phyloP scores from a whole-genome alignment of 2,113 vertebrate genomes.

The Chrysemys picta region DNA sequence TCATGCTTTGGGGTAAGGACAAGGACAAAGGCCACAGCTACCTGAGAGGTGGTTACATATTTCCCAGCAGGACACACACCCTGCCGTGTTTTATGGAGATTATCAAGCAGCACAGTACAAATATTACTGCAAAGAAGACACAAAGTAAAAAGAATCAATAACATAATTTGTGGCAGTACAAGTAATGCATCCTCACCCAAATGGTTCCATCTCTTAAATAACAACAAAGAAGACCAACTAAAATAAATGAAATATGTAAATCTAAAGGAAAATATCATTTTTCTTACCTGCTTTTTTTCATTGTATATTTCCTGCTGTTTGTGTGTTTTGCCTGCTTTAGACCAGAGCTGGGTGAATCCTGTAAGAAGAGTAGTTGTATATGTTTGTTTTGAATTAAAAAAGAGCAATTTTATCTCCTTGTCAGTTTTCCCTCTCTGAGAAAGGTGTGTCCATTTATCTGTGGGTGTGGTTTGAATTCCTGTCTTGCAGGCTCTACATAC shows the following conservation, averaged over 20 bases:
- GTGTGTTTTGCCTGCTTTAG: background rate
- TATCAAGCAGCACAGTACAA: background rate
- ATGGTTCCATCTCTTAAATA: background rate
- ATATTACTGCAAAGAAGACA: background rate
- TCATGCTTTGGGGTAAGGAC: background rate
- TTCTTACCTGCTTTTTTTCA: background rate
- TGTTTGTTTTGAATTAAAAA: background rate
- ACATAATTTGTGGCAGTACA: background rate
- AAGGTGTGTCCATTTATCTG: background rate
- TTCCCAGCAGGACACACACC: background rate
- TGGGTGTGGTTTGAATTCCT: background rate
- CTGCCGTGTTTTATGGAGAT: background rate
- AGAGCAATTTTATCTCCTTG: fast-evolving
- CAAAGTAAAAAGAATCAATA: background rate
- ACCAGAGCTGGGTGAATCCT: background rate
- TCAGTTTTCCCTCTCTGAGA: background rate
- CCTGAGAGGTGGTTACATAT: background rate
- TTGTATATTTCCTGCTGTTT: background rate
- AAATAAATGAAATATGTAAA: background rate
- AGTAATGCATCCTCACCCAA: background rate
- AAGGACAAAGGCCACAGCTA: background rate
- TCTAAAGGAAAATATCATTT: background rate
- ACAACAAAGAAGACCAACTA: background rate
- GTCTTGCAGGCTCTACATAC: background rate
- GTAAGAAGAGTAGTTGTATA: background rate